Evolutionary conservation across 2,797 vertebrate species (phyloP).

Genomic region (Clarias laeviceps): DNA sequence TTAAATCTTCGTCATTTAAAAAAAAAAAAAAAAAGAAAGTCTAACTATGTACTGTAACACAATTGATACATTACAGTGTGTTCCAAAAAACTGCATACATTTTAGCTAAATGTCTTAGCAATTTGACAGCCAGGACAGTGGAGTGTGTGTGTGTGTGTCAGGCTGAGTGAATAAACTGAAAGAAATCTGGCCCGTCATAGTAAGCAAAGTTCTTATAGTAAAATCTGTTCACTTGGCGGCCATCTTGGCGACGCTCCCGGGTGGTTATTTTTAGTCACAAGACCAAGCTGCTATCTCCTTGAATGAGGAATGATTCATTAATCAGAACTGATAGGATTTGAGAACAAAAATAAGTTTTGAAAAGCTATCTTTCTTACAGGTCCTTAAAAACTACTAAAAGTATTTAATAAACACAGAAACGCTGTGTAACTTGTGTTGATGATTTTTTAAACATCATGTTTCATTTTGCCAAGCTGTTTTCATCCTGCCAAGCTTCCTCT

Average conservation of each 20-base stretch:
- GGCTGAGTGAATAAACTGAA: neutral
- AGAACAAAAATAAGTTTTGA: neutral
- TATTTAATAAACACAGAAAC: no score
- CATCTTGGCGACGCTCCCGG: conserved; percentile 5
- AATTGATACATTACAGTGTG: neutral
- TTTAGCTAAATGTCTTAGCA: no score
- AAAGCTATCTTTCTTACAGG: no score
- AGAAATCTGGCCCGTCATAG: neutral
- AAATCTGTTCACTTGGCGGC: conserved; percentile 12
- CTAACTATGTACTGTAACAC: neutral
- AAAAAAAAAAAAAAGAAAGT: neutral
- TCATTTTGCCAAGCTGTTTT: no score
- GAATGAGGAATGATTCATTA: neutral
- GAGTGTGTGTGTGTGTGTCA: neutral
- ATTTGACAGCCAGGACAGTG: no score
- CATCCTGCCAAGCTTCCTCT: no score
- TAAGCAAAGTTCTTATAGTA: neutral
- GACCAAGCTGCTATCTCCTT: neutral
- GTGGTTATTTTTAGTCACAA: conserved; percentile 4
- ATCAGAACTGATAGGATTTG: neutral
- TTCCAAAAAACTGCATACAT: no score
- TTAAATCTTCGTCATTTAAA: neutral
- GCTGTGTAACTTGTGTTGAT: no score
- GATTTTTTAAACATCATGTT: no score
- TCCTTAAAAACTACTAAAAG: no score